A percentile compares a stretch with the other conserved stretches of the same genome.
Conservation (phyloP, 2,888 invertebrate genomes). For the Eilema caniola region DNA sequence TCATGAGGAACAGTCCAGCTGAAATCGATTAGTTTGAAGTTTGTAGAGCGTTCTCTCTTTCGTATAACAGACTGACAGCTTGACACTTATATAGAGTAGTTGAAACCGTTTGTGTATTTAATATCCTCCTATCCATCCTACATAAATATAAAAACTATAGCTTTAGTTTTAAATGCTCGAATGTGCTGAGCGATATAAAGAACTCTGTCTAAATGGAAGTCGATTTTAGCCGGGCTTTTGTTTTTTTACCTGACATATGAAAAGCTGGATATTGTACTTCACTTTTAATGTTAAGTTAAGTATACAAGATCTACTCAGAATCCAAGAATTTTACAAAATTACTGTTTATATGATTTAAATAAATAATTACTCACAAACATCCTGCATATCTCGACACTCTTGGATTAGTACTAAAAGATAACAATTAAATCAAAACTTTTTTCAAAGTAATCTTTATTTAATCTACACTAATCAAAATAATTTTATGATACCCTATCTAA, state of each 20-base stretch:
- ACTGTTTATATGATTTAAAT: background rate
- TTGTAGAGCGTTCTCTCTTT: background rate
- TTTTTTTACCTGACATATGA: background rate
- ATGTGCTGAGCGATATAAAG: background rate
- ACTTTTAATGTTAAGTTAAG: background rate
- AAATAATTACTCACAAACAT: slow-evolving; percentile 24
- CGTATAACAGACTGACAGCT: background rate
- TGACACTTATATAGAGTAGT: background rate
- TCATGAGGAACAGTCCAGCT: background rate
- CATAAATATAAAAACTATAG: background rate
- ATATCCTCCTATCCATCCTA: background rate
- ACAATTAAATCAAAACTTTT: slow-evolving; percentile 45
- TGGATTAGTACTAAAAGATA: slow-evolving; percentile 29
- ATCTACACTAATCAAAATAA: slow-evolving; percentile 45
- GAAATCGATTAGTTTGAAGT: background rate
- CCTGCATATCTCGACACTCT: slow-evolving; percentile 20
- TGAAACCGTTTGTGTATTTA: background rate
- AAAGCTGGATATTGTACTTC: background rate
- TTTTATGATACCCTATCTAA: slow-evolving; percentile 42
- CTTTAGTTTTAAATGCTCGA: background rate
- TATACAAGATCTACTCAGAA: background rate
- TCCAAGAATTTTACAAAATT: background rate
- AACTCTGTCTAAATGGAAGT: background rate
- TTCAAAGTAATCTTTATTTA: slow-evolving; percentile 38
- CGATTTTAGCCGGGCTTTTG: background rate